phyloP scores from a whole-genome alignment of 2,888 invertebrate species.

The Polydesmus complanatus region DNA sequence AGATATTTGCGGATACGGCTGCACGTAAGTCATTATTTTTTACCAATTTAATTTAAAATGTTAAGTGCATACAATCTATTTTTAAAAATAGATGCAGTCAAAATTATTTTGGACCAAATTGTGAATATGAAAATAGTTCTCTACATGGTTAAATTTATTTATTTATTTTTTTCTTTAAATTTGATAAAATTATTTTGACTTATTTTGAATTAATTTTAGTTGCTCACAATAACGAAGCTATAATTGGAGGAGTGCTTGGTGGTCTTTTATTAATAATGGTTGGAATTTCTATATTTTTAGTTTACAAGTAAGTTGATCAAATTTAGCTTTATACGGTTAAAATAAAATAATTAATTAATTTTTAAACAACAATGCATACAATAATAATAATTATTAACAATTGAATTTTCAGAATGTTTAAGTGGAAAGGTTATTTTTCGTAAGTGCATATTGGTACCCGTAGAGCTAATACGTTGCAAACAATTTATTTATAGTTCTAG shows the following conservation, averaged over 20 bases:
- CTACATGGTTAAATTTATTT: neutral
- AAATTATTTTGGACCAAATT: neutral
- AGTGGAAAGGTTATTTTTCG: neutral
- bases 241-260: neutral
- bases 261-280: neutral
- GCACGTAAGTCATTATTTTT: neutral
- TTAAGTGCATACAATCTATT: neutral
- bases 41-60: neutral
- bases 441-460: no score
- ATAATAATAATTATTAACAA: neutral
- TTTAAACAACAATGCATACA: neutral
- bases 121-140: neutral
- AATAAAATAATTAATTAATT: neutral
- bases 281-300: neutral
- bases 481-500: no score
- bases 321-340: neutral
- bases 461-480: no score
- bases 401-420: neutral
- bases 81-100: neutral
- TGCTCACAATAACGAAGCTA: neutral
- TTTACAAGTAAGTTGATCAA: neutral
- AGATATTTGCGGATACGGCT: neutral
- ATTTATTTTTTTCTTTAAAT: no score
- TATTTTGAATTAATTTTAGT: neutral
- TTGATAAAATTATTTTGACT: neutral